Percentiles rank a stretch among this genome's conserved stretches.
Conservation (phyloP, 2,113 vertebrate species). For the Falcunculus frontatus region DNA sequence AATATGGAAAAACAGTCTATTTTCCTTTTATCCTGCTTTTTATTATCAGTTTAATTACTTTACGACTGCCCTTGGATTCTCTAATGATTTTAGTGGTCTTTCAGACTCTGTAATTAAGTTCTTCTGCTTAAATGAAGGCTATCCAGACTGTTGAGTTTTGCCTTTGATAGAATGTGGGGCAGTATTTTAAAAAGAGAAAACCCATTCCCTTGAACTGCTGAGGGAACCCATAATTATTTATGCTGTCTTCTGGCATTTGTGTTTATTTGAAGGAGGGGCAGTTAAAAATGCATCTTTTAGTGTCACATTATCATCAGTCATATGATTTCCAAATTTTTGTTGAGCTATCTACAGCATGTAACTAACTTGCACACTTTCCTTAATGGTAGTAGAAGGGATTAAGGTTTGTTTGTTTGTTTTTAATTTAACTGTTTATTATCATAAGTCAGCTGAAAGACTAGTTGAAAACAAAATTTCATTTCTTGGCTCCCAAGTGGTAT, state of each 20-base stretch:
- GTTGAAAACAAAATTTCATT: not conserved
- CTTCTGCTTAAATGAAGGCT: not conserved
- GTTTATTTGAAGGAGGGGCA: not conserved
- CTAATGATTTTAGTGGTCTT: not conserved
- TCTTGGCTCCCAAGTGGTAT: not conserved
- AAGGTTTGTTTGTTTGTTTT: not conserved
- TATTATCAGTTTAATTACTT: not conserved
- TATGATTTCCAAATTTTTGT: not conserved
- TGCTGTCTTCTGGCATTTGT: not conserved
- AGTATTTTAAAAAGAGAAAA: not conserved
- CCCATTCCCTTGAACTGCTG: not conserved
- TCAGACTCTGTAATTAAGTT: not conserved
- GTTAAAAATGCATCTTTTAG: not conserved
- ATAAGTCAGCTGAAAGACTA: not conserved
- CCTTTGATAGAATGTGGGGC: not conserved
- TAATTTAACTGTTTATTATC: not conserved
- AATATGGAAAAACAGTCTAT: not conserved
- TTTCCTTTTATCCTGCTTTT: not conserved
- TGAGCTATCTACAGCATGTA: not conserved
- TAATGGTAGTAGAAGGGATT: not conserved
- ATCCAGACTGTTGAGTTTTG: not conserved
- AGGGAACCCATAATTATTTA: not conserved
- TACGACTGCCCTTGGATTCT: not conserved
- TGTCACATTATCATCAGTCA: not conserved
- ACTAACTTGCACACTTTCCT: not conserved